Evolutionary conservation across 2,797 vertebrate species (phyloP).

Genomic region (Petrocephalus sullivani): DNA sequence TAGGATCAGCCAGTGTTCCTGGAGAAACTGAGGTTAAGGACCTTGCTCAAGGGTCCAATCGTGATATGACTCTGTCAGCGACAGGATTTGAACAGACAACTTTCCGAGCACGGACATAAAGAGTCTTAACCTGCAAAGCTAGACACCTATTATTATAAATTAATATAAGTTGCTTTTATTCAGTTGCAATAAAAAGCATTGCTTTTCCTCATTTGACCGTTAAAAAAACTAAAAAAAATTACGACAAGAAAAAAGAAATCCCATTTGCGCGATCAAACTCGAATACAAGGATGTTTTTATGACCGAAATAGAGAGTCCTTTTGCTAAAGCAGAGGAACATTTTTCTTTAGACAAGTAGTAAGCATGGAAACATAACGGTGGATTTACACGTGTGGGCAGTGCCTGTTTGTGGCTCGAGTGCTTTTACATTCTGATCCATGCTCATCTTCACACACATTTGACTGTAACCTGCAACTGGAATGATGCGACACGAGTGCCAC

Average conservation of each 20-base stretch:
- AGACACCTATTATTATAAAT: neutral
- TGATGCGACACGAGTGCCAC: neutral
- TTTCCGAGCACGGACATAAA: neutral
- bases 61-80: neutral
- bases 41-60: neutral
- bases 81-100: neutral
- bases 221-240: neutral
- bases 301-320: neutral
- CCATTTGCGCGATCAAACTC: neutral
- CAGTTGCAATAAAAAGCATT: neutral
- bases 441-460: neutral
- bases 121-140: neutral
- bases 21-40: neutral
- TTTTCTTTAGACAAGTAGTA: neutral
- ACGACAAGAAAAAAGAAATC: neutral
- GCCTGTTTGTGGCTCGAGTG: neutral
- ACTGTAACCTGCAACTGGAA: neutral
- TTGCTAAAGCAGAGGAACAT: neutral
- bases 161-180: neutral
- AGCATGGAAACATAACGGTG: neutral
- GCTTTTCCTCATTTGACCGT: neutral
- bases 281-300: neutral
- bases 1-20: neutral
- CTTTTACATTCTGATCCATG: neutral
- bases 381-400: neutral